phyloP scores from a whole-genome alignment of 1,140 invertebrate species.

The Drosophila aff. region DNA sequence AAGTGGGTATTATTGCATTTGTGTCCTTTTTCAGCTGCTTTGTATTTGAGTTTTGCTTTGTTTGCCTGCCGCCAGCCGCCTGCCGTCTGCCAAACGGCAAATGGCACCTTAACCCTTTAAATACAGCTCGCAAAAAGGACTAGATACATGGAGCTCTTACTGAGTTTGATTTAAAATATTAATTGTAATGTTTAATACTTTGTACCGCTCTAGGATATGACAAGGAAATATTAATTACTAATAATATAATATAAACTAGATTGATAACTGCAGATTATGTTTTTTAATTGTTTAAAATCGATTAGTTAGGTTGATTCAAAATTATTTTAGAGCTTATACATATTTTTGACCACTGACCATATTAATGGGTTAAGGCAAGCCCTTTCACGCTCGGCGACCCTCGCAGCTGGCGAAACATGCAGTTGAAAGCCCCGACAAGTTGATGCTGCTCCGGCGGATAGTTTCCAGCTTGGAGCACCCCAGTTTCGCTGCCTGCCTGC shows the following conservation, averaged over 20 bases:
- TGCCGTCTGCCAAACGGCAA: slow-evolving; percentile 28
- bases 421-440: slow-evolving; percentile 55
- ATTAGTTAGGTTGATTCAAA: background rate
- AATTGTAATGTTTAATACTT: background rate
- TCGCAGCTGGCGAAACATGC: slow-evolving; percentile 49
- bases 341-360: background rate
- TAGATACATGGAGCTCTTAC: too few species aligned
- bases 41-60: slow-evolving; percentile 52
- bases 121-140: background rate
- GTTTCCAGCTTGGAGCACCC: slow-evolving; percentile 44
- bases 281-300: background rate
- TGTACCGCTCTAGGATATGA: background rate
- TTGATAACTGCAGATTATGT: background rate
- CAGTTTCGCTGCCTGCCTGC: slow-evolving; percentile 40
- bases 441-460: slow-evolving; percentile 33
- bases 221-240: background rate
- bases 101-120: slow-evolving; percentile 38
- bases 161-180: background rate
- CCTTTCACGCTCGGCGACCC: slow-evolving; percentile 25
- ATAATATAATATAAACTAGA: too few species aligned
- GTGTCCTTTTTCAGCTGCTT: slow-evolving; percentile 49
- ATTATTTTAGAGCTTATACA: background rate
- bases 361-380: slow-evolving; percentile 27
- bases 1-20: slow-evolving; percentile 69
- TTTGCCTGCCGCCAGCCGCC: slow-evolving; percentile 18